These are phyloP conservation scores for Pomacea maculata DNA, from an alignment of 1,140 invertebrate genomes.

Conservation along the genomic window DNA sequence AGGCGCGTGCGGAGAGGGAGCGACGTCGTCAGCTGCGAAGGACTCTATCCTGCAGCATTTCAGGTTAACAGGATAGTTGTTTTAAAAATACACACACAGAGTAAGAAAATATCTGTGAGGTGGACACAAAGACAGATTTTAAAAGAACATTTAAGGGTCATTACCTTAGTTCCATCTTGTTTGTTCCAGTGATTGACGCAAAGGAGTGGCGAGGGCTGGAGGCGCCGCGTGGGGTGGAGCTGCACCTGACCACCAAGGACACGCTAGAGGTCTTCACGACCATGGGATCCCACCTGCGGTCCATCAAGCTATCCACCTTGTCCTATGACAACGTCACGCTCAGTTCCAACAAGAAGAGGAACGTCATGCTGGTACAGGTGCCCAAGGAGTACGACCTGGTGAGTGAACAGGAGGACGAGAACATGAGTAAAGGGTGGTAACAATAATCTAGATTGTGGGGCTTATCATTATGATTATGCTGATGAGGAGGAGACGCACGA, in stretches of 20 bases:
- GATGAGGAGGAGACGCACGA: too few species aligned
- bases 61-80: conserved; percentile 16
- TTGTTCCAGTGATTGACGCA: conserved; percentile 34
- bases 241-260: conserved; percentile 40
- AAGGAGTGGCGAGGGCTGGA: conserved; percentile 45
- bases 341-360: conserved; percentile 76
- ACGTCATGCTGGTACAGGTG: conserved; percentile 83
- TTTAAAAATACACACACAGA: not conserved
- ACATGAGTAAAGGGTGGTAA: too few species aligned
- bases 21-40: conserved; percentile 26
- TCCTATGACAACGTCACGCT: conserved; percentile 77
- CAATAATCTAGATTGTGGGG: too few species aligned
- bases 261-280: conserved; percentile 39
- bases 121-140: not conserved
- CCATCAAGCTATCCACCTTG: conserved; percentile 73
- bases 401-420: conserved; percentile 15
- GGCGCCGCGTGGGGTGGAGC: conserved; percentile 26
- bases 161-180: conserved; percentile 6
- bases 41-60: conserved; percentile 35
- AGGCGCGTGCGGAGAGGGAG: conserved; percentile 27
- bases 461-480: too few species aligned
- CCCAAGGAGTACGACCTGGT: conserved; percentile 88
- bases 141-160: not conserved
- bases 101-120: not conserved
- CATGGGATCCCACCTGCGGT: conserved; percentile 60